Evolutionary conservation across 2,113 vertebrate genomes (phyloP), one percentile per base, ranked within the genome.

Genomic region (Gavia stellata): DNA sequence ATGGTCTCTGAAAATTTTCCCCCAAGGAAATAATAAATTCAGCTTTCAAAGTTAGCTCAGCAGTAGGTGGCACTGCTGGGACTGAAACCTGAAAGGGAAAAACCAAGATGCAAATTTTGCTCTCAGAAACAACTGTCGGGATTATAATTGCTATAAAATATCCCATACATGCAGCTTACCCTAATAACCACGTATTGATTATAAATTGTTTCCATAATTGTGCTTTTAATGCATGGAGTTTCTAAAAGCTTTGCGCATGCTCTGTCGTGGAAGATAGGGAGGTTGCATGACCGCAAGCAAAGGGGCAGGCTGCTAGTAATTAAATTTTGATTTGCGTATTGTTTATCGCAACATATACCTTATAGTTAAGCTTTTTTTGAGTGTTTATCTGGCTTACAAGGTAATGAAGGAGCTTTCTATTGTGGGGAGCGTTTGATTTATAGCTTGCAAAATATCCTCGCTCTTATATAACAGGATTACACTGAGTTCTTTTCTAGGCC

Each of bases 11-110:
- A 92, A 92, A 80, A 77, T 66, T 80, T 63, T 18, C 14, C 33
- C 17, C 42, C 24, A 52, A 87, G 83, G 75, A 88, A 96, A 59
- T 31, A 73, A 53, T 18, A 61, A 67, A 95, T 67, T 70, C 67
- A 40, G 18, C 28, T 73, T 80, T 59, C 74, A 71, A 77, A 79
- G 34, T 81, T 74, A 71, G 92, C 73, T 92, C 86, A 86, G 94
- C 96, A 93, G 96, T 95, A 97, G 96, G 82, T 96, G 96, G 96
- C 94, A 86, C 90, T 97, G 95, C 94, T 9, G 96, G 92, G 96
- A 96, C 88, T 97, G 68, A 94, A 96, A 97, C 96, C 56, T 74
- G 80, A 88, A 92, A 84, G 63, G 25, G 29, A 86, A 70, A 85
- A 73, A 8, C 1, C 26, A 58, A 38, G 40, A 90, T 36, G 33